Evolutionary conservation across 2,113 vertebrate species (phyloP), one percentile per base, ranked within the genome.

Genomic region (Malaclemys terrapin): DNA sequence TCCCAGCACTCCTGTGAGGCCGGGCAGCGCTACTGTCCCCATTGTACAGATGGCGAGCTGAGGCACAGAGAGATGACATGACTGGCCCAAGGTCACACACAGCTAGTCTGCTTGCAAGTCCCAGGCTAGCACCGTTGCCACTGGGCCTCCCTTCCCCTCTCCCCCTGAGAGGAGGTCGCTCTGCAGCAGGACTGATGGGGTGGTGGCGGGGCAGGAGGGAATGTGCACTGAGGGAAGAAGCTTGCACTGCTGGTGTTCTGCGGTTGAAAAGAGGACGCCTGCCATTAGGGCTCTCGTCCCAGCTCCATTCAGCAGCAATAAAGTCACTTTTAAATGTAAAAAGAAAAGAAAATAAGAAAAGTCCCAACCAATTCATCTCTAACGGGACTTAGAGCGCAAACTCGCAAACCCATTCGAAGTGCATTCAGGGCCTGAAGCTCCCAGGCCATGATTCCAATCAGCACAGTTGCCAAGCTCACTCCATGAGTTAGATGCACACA

Each of bases 131-230:
- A 5, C 5, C 4, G 0, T 27, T 62, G 27, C 54, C 80, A 5
- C 1, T 31, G 4, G 49, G 14, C n/a, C 4, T 3, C 52, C 31
- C 53, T 4, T 31, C 11, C 29, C 59, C 27, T 62, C 29, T 62
- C 8, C 14, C 22, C 29, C 10, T 6, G 13, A 25, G 17, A 31
- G 7, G 8, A 12, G 10, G 83, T 69, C 17, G 22, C 12, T 54
- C 54, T 47, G 38, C 4, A 45, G 47, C 2, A 2, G 49, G 27
- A 10, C 59, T 5, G 84, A 31, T 59, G 31, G 56, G 50, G 38
- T 3, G 1, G 72, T 2, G 27, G 47, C 9, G 5, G 24, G 24
- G 4, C 8, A 22, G 19, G 53, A 54, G 53, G 4, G 3, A 12
- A 16, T n/a, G 12, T 80, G 31, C 65, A 56, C 24, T 29, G 35